These are phyloP conservation scores for Dryadula phaetusa DNA, from an alignment of 2,888 invertebrate species.

Conservation along the genomic window DNA sequence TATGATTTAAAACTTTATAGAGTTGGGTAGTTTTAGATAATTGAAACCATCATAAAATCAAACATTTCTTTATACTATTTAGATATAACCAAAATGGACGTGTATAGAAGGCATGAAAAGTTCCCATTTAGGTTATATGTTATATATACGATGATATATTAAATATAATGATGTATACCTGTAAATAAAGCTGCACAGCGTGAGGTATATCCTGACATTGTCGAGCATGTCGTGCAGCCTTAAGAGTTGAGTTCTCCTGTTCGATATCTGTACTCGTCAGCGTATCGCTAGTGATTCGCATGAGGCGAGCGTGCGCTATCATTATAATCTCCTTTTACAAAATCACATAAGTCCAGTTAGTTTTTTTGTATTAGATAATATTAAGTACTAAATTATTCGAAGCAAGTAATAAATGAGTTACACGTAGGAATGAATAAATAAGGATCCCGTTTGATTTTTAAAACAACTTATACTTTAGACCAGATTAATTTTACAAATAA, in stretches of 20 bases:
- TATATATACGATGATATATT: too few relatives aligned
- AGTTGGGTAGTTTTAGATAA: too few relatives aligned
- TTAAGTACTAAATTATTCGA: not conserved
- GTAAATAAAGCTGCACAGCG: slow-evolving; percentile 66
- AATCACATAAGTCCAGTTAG: not conserved
- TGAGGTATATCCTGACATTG: slow-evolving; percentile 69
- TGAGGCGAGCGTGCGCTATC: slow-evolving; percentile 70
- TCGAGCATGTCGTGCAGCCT: slow-evolving; percentile 71
- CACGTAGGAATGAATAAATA: too few relatives aligned
- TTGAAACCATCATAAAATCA: too few relatives aligned
- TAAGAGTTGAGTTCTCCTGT: slow-evolving; percentile 52
- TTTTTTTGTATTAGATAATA: not conserved
- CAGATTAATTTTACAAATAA: too few relatives aligned
- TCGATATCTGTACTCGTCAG: slow-evolving; percentile 51
- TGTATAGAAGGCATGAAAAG: too few relatives aligned
- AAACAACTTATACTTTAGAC: too few relatives aligned
- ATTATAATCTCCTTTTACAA: slow-evolving; percentile 66
- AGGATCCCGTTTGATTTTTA: too few relatives aligned
- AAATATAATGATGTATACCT: slow-evolving; percentile 56
- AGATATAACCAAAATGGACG: too few relatives aligned
- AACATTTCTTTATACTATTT: too few relatives aligned
- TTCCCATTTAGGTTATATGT: too few relatives aligned
- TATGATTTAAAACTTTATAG: too few relatives aligned
- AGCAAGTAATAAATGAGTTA: not conserved
- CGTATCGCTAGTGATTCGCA: slow-evolving; percentile 56